Base-by-base conservation (phyloP, 2,797 vertebrate genomes). In the Myiothlypis coronata region DNA sequence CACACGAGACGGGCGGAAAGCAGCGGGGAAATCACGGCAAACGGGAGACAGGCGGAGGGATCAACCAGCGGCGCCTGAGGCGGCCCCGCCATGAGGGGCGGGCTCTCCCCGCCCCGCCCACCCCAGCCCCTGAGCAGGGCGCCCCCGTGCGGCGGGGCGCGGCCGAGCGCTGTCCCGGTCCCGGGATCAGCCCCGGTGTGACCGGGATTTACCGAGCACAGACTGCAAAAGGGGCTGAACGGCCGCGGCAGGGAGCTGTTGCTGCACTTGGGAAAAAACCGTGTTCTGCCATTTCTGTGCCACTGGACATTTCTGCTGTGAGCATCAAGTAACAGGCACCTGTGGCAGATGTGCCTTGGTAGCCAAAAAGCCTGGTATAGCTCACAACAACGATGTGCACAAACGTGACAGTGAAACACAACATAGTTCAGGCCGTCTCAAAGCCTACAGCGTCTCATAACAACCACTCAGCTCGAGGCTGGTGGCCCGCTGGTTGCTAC, bases 361-460 rank as follows among this genome's bases (percentile, higher is more conserved):
- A 49, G 22, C 18, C 5, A 5, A 20, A 12, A 4, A 11, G 14
- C 5, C 2, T 1, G 7, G 1, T 21, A 26, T 32, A 21, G 30
- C 17, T 32, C 10, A 0, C 6, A 13, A 6, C 1, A 8, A 52
- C 6, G 3, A 15, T 0, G 30, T 1, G 11, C 20, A 35, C 2
- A 8, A 39, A 50, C 23, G 60, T 44, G 30, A 7, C 50, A 27
- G n/a, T 1, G 17, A 20, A 55, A 34, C 12, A 7, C 43, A 8
- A 0, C 16, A 2, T 0, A 3, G 2, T 3, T 5, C 26, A 4
- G 47, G 43, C 27, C 39, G 15, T 11, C 60, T 39, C 20, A 15
- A 32, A 35, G 49, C 27, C n/a, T 12, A 1, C 44, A 20, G 70
- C 63, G 19, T 4, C 49, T 12, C 6, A 0, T 14, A 14, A 21